Percentiles rank a stretch among this genome's conserved stretches.
These are phyloP conservation scores for Epinephelus malabaricus DNA, from an alignment of 2,797 vertebrate species.

Conservation along the genomic window DNA sequence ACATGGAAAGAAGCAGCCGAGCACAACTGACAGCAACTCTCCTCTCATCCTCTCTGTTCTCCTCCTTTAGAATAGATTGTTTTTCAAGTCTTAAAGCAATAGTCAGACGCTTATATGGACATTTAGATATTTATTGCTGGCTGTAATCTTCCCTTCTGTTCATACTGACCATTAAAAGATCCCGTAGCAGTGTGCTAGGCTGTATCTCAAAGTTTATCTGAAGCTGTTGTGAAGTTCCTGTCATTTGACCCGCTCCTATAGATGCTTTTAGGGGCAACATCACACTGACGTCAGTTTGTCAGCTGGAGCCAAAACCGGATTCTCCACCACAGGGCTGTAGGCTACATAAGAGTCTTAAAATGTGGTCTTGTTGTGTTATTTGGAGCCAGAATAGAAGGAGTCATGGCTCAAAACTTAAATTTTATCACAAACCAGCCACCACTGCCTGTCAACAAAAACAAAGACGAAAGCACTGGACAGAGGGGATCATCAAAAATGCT, in stretches of 20 bases:
- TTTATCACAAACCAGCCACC: too few species aligned
- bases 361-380: too few species aligned
- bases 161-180: neutral
- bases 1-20: slow-evolving; percentile 72
- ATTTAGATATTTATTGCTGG: neutral
- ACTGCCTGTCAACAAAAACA: too few species aligned
- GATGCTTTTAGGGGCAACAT: too few species aligned
- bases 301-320: too few species aligned
- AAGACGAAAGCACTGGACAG: too few species aligned
- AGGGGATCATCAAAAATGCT: too few species aligned
- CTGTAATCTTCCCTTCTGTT: slow-evolving; percentile 18
- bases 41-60: slow-evolving; percentile 33
- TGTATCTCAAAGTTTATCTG: neutral
- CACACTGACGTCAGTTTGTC: too few species aligned
- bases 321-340: too few species aligned
- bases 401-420: too few species aligned
- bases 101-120: neutral
- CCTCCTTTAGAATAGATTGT: slow-evolving; percentile 2
- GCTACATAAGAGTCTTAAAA: too few species aligned
- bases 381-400: too few species aligned
- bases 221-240: neutral
- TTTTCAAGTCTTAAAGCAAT: slow-evolving; percentile 16
- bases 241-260: neutral
- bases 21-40: slow-evolving; percentile 69
- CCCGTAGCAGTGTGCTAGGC: neutral